A percentile compares a stretch with the other conserved stretches of the same genome.
phyloP scores from a whole-genome alignment of 2,113 vertebrate species.

The Balaeniceps rex region DNA sequence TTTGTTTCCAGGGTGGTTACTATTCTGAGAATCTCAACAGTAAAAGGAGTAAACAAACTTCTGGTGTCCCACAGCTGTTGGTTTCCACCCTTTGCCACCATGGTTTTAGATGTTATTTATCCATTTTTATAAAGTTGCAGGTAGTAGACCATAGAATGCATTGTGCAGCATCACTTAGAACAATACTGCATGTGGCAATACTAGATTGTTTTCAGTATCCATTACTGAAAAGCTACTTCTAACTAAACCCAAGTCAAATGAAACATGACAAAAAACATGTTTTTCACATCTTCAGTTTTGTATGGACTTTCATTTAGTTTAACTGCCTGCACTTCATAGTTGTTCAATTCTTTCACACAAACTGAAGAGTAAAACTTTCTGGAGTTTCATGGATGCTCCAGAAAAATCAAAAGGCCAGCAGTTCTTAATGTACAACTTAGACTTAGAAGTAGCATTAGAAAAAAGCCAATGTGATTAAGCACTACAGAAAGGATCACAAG shows the following conservation, averaged over 20 bases:
- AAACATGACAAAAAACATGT: not conserved
- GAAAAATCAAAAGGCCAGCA: not conserved
- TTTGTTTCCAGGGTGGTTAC: not conserved
- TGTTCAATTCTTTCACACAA: not conserved
- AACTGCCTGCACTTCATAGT: not conserved
- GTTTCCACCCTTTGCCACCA: not conserved
- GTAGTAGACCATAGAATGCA: not conserved
- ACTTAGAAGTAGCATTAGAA: not conserved
- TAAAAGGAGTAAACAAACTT: not conserved
- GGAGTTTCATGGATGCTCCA: not conserved
- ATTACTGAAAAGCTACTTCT: not conserved
- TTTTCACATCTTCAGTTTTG: not conserved
- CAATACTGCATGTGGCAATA: not conserved
- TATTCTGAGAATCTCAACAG: not conserved
- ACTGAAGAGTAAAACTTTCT: not conserved
- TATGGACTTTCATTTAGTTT: not conserved
- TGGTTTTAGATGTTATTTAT: not conserved
- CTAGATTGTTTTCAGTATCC: not conserved
- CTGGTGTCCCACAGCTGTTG: not conserved
- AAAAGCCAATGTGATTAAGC: not conserved
- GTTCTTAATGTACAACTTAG: not conserved
- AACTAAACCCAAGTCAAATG: not conserved
- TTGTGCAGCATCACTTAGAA: not conserved
- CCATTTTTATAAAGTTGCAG: not conserved
- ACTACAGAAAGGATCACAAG: not conserved